These are phyloP conservation scores for Hypanus sabinus DNA, from an alignment of 2,113 vertebrate genomes.

Conservation along the genomic window DNA sequence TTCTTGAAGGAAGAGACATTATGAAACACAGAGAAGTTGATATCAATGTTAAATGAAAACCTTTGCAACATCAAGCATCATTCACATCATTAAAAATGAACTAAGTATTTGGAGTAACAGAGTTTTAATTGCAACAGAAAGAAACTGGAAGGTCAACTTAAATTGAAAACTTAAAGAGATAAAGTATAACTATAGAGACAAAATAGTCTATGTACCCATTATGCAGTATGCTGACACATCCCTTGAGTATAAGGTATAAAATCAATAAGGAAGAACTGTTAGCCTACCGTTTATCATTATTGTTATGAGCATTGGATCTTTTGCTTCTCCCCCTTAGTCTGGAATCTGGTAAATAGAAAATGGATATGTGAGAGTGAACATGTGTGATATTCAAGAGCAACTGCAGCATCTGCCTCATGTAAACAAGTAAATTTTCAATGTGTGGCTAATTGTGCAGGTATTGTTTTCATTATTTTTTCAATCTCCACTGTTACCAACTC, in stretches of 20 bases:
- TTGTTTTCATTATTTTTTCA: neutral
- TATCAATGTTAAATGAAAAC: neutral
- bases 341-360: neutral
- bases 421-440: too few relatives aligned
- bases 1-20: neutral
- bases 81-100: neutral
- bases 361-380: too few relatives aligned
- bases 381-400: too few relatives aligned
- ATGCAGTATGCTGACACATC: neutral
- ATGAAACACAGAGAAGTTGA: neutral
- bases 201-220: neutral
- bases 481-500: neutral
- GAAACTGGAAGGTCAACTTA: neutral
- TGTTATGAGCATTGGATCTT: neutral
- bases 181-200: neutral
- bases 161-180: neutral
- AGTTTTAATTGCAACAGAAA: neutral
- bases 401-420: too few relatives aligned
- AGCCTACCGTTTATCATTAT: neutral
- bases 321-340: neutral
- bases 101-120: neutral
- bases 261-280: neutral
- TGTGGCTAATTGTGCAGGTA: neutral
- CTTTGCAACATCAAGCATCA: neutral
- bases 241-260: neutral